Evolutionary conservation across 1,140 invertebrate genomes (phyloP).

Genomic region (Drosophila dunni): DNA sequence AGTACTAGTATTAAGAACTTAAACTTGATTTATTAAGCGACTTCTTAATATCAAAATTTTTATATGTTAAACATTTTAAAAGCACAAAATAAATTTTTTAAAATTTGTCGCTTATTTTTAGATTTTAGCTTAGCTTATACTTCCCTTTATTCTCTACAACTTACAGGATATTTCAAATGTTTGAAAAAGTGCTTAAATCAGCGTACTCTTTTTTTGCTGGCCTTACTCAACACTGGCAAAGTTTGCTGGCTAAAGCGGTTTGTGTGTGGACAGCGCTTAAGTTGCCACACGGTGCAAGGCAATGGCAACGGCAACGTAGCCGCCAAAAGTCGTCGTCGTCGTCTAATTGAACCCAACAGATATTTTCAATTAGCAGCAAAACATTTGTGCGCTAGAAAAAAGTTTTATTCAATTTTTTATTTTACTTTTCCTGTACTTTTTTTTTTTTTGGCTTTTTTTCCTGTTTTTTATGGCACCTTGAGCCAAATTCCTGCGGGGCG

Average conservation of each 20-base stretch:
- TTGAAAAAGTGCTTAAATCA: slow-evolving; percentile 67
- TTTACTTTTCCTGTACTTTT: slow-evolving; percentile 47
- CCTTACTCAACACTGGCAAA: slow-evolving; percentile 43
- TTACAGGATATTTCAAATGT: slow-evolving; percentile 37
- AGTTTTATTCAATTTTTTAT: slow-evolving; percentile 78
- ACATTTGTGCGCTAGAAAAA: slow-evolving; percentile 83
- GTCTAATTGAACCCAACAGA: slow-evolving; percentile 84
- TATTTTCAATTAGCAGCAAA: slow-evolving; percentile 84
- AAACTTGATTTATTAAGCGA: too few species aligned
- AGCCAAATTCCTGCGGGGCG: slow-evolving; percentile 72
- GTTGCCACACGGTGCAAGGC: slow-evolving; percentile 55
- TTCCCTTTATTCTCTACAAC: not conserved
- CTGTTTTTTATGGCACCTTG: slow-evolving; percentile 63
- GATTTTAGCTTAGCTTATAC: too few species aligned
- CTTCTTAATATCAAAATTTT: too few species aligned
- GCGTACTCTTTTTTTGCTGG: slow-evolving; percentile 28
- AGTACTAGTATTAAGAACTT: too few species aligned
- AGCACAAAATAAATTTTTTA: too few species aligned
- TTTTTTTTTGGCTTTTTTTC: slow-evolving; percentile 28
- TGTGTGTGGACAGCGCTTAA: slow-evolving; percentile 50
- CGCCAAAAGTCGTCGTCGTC: slow-evolving; percentile 57
- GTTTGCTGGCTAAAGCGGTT: slow-evolving; percentile 34
- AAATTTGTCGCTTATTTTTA: too few species aligned
- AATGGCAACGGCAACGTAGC: not conserved
- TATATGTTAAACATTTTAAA: too few species aligned